These are phyloP conservation scores for Troides oblongomaculatus DNA, from an alignment of 2,888 invertebrate genomes.

Conservation along the genomic window DNA sequence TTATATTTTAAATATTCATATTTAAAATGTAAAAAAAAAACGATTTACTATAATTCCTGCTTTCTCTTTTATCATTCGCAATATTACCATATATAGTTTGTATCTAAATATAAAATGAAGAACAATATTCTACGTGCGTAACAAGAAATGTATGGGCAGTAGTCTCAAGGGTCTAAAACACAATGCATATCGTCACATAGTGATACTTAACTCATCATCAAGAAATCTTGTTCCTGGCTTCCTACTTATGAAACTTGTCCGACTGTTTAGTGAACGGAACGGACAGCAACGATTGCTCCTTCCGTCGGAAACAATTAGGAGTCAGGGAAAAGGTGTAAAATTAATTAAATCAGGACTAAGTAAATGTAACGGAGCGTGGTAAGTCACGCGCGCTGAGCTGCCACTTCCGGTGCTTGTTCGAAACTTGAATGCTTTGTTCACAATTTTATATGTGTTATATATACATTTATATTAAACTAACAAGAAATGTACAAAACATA, in stretches of 20 bases:
- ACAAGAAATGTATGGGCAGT: too few species aligned
- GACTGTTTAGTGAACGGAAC: conserved; percentile 30
- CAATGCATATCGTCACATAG: neutral
- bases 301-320: conserved; percentile 68
- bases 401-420: conserved; percentile 36
- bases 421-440: conserved; percentile 5
- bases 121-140: too few species aligned
- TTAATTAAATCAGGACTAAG: conserved; percentile 68
- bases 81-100: too few species aligned
- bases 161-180: too few species aligned
- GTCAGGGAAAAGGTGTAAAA: conserved; percentile 54
- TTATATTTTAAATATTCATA: too few species aligned
- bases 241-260: conserved; percentile 1
- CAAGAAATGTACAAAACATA: neutral
- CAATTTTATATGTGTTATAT: too few species aligned
- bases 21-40: too few species aligned
- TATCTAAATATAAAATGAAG: too few species aligned
- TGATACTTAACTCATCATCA: neutral
- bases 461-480: too few species aligned
- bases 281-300: conserved; percentile 37
- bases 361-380: conserved; percentile 59
- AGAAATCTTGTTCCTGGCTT: neutral
- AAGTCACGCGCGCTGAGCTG: conserved; percentile 50
- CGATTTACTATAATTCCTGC: too few species aligned
- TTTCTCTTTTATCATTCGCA: too few species aligned